Evolutionary conservation across 2,113 vertebrate species (phyloP).

Genomic region (Passer montanus): DNA sequence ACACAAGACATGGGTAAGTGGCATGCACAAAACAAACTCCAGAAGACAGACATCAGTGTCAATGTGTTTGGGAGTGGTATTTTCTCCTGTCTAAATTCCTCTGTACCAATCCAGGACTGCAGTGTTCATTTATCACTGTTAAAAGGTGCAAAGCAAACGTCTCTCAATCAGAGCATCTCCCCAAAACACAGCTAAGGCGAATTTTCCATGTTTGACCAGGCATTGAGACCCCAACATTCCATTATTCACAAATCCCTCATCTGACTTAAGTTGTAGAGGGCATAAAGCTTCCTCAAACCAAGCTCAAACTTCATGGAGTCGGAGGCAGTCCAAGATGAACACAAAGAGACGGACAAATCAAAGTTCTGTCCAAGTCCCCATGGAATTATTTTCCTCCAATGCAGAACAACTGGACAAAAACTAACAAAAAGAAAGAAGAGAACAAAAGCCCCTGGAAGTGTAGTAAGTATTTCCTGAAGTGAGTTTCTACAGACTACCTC

Average conservation of each 20-base stretch:
- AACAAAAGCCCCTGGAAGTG: neutral
- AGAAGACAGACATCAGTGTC: neutral
- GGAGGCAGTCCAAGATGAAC: neutral
- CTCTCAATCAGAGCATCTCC: neutral
- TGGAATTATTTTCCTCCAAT: neutral
- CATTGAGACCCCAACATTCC: fast-evolving
- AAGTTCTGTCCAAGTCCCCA: neutral
- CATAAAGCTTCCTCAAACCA: neutral
- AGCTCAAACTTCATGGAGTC: neutral
- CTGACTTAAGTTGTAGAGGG: neutral
- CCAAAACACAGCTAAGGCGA: neutral
- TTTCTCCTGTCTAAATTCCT: conserved; percentile 60
- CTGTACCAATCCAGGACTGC: conserved; percentile 84
- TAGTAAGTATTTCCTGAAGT: neutral
- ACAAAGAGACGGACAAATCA: neutral
- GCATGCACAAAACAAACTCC: conserved; percentile 37
- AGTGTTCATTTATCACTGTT: conserved; percentile 37
- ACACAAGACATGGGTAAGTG: neutral
- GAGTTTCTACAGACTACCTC: neutral
- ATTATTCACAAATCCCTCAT: neutral
- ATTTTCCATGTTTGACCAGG: neutral
- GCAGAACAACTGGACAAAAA: neutral
- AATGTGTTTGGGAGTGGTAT: neutral
- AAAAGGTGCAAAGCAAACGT: neutral
- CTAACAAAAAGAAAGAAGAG: neutral